Evolutionary conservation across 2,113 vertebrate genomes (phyloP), one percentile per base, ranked within the genome.

Genomic region (Poicephalus meyeri): DNA sequence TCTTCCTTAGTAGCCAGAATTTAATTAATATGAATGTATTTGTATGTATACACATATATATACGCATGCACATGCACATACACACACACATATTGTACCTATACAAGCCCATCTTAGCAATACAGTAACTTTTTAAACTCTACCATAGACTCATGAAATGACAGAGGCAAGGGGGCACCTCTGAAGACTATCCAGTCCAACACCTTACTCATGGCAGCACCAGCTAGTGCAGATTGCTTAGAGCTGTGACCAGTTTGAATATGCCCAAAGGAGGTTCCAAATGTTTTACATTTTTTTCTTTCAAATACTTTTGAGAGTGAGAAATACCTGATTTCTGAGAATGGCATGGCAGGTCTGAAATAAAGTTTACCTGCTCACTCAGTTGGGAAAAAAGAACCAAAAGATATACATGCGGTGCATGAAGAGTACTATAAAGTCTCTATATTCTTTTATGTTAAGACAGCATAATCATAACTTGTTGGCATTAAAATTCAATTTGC

Each of bases 401-500:
- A 73, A 70, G n/a, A 13, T 37, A 53, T 19, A 16, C 15, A 71
- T 4, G 3, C 2, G 76, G 13, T 56, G 23, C 23, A 61, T 31
- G n/a, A 72, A 61, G 23, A 56, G 4, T 60, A 49, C 17, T 31
- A 11, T 42, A 65, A 95, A 84, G 68, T 69, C 17, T 63, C 61
- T 64, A 39, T 55, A 78, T 52, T 65, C 47, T 69, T 13, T 88
- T 91, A 23, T 16, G 11, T 73, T 83, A 71, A 79, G 33, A 58
- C 41, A 63, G 21, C 13, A 66, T 17, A 73, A 84, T 71, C 58
- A 86, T 80, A 65, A 91, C 72, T 80, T 93, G 58, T 73, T 93
- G 66, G 46, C 29, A 81, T 73, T 86, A 94, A 86, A 83, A 66
- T 84, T 83, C 79, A 77, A 93, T 87, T 92, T 87, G 29, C 91